phyloP scores from a whole-genome alignment of 92 coral and sea anemone species.

The Umimayanthus kanabou region DNA sequence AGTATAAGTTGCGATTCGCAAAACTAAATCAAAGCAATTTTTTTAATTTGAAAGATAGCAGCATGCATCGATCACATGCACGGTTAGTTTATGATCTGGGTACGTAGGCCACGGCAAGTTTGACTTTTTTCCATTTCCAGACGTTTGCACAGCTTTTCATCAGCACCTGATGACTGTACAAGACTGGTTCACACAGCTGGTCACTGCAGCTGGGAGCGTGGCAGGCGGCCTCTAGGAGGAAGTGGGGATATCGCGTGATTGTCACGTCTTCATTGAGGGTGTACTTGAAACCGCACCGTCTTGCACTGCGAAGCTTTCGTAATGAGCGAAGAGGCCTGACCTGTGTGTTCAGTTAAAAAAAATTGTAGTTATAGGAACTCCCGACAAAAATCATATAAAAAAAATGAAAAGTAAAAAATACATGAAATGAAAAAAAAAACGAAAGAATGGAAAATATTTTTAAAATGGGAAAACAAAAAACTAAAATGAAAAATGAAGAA shows the following conservation, averaged over 20 bases:
- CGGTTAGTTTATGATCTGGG: background rate
- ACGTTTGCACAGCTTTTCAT: conserved; percentile 57
- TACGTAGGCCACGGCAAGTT: conserved; percentile 68
- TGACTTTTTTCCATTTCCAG: conserved; percentile 69
- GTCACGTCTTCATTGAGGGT: conserved; percentile 4
- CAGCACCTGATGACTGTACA: conserved; percentile 57
- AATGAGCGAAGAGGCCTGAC: background rate
- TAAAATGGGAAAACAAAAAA: no score
- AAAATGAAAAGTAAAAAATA: no score
- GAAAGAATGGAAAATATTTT: no score
- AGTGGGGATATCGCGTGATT: background rate
- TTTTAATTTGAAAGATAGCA: no score
- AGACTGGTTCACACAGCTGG: conserved; percentile 48
- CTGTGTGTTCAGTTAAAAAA: background rate
- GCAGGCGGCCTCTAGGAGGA: background rate
- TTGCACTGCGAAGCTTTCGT: background rate
- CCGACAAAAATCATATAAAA: no score
- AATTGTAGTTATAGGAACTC: no score
- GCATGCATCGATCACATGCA: no score
- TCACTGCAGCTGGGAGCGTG: background rate
- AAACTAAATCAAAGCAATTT: no score
- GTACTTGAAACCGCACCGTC: background rate
- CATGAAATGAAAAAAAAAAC: no score
- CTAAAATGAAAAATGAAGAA: no score
- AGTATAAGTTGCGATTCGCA: no score